phyloP scores from a whole-genome alignment of 2,113 vertebrate genomes.

The Petaurus breviceps region DNA sequence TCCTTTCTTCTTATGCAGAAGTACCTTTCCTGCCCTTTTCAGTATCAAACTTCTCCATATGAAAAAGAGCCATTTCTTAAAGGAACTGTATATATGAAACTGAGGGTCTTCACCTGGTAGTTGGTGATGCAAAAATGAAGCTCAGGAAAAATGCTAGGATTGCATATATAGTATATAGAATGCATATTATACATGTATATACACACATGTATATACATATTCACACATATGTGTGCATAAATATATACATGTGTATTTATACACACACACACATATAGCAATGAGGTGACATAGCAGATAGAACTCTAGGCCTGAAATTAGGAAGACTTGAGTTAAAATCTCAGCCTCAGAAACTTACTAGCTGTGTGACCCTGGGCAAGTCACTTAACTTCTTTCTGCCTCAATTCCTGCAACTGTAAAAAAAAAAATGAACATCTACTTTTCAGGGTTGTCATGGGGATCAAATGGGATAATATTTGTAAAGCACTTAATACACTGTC shows the following conservation, averaged over 20 bases:
- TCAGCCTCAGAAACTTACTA: background rate
- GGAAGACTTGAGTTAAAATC: background rate
- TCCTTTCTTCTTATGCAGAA: background rate
- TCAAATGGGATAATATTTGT: background rate
- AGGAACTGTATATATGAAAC: background rate
- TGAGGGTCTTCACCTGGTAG: background rate
- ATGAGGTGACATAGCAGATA: background rate
- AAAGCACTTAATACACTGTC: background rate
- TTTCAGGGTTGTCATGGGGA: background rate
- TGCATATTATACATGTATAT: background rate
- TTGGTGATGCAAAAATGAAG: background rate
- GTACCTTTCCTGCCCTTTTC: background rate
- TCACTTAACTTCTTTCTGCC: background rate
- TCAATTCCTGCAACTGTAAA: background rate
- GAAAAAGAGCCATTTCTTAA: background rate
- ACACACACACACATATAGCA: no score
- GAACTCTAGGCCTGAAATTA: background rate
- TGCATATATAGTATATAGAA: background rate
- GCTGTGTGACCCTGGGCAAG: background rate
- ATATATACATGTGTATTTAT: no score
- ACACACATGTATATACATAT: background rate
- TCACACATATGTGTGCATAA: no score
- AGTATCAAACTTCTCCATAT: background rate
- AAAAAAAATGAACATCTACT: background rate
- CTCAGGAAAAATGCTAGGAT: background rate